Evolutionary conservation across 1,140 invertebrate species (phyloP).

Genomic region (Ruditapes philippinarum): DNA sequence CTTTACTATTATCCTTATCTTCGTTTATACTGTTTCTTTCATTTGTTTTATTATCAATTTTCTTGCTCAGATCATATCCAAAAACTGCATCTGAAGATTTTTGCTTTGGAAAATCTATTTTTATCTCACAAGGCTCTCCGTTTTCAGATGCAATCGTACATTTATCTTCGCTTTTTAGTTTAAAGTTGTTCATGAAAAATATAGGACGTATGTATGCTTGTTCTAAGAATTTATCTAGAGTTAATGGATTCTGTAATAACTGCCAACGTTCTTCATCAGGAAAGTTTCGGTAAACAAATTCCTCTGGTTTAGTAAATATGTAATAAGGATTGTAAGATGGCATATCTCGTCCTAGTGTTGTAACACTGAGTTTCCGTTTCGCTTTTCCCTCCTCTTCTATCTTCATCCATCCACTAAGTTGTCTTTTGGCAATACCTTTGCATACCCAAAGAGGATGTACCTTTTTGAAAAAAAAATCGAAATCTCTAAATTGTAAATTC

Average conservation of each 20-base stretch:
- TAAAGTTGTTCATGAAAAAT: slow-evolving; percentile 42
- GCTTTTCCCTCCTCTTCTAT: slow-evolving; percentile 6
- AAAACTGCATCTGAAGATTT: slow-evolving; percentile 31
- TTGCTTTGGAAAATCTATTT: slow-evolving; percentile 22
- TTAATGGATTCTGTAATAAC: slow-evolving; percentile 56
- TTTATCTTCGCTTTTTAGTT: slow-evolving; percentile 32
- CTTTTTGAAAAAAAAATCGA: not conserved
- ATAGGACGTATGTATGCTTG: slow-evolving; percentile 21
- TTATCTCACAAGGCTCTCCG: slow-evolving; percentile 49
- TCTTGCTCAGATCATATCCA: slow-evolving; percentile 51
- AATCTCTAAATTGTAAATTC: no score
- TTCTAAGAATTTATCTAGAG: slow-evolving; percentile 44
- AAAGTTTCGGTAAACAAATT: slow-evolving; percentile 65
- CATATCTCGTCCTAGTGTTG: not conserved
- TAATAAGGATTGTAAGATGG: slow-evolving; percentile 55
- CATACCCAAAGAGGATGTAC: slow-evolving; percentile 65
- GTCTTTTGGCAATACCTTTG: slow-evolving; percentile 25
- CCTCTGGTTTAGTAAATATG: slow-evolving; percentile 65
- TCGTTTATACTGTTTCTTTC: not conserved
- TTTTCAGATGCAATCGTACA: slow-evolving; percentile 30
- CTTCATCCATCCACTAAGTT: not conserved
- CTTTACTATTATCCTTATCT: not conserved
- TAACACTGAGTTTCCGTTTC: not conserved
- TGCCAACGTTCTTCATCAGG: slow-evolving; percentile 69
- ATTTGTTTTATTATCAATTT: not conserved